Evolutionary conservation across 30 jellyfish, hydroid and myxozoan species (phyloP), one percentile per base, ranked within the genome.

Genomic region (Pelagia noctiluca): DNA sequence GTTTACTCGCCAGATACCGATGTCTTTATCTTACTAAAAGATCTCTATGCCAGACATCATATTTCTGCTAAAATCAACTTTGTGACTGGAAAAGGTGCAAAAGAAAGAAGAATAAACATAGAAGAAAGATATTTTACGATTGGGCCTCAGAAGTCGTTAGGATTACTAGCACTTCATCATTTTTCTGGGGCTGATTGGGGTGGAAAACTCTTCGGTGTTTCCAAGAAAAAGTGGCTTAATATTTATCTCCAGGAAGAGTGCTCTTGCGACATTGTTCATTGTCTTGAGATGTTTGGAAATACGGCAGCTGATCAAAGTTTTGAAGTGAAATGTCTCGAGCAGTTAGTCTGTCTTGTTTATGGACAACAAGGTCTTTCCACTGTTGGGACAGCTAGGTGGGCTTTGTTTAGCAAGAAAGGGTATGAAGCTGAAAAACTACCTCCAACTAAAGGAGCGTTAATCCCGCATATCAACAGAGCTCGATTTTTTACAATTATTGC

Each of bases 1-100:
- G 72, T 60, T n/a, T 26, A 60, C 30, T 60, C 72, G 12, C 72
- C 72, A 60, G 72, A 60, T 26, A 60, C 72, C 5, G 72, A 60
- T 26, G 30, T 60, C 30, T 60, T 60, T 22, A 60, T 60, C 30
- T 60, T 60, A 26, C 35, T 60, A 26, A 60, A 5, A 26, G 72
- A 60, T 60, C 72, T 60, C 35, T 60, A 42, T 42, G 57, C 57
- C 57, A 42, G 57, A 42, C 57, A 42, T 42, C 57, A 42, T 42
- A 42, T 42, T 42, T 42, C 57, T 16, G 57, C 57, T 42, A 42
- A 42, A 42, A 42, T 42, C 57, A 42, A 42, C 57, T 42, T 42
- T 16, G 57, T 42, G 57, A 42, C 57, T 42, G 57, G 57, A 42
- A 42, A 42, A 42, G 57, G 57, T 42, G 57, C 57, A 42, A 42